Evolutionary conservation across 2,888 invertebrate species (phyloP).

Genomic region (Neoitamus cyanurus): DNA sequence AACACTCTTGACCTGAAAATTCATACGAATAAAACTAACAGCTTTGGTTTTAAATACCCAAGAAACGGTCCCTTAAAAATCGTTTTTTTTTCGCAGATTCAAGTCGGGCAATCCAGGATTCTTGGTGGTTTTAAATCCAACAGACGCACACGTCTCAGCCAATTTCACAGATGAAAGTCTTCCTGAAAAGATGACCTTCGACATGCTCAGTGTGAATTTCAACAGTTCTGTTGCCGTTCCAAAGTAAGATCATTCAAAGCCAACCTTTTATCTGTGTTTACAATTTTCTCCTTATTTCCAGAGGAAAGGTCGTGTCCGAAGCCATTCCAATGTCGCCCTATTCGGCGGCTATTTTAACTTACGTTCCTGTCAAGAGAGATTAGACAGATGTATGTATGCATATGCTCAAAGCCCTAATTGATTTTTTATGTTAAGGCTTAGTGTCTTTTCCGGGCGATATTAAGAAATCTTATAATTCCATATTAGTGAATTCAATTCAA

Average conservation of each 20-base stretch:
- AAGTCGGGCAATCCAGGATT: conserved; percentile 81
- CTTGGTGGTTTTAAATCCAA: conserved; percentile 78
- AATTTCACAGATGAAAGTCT: conserved; percentile 70
- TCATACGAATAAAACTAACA: neutral
- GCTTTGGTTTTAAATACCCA: neutral
- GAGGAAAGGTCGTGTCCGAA: conserved; percentile 70
- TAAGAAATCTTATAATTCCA: neutral
- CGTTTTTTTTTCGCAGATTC: conserved; percentile 68
- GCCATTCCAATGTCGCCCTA: conserved; percentile 72
- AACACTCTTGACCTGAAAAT: neutral
- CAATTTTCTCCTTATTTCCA: conserved; percentile 61
- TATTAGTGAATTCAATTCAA: neutral
- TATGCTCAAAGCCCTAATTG: neutral
- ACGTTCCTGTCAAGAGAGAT: conserved; percentile 70
- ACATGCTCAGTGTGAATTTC: conserved; percentile 70
- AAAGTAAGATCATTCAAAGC: conserved; percentile 55
- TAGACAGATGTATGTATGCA: neutral
- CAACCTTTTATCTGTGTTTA: neutral
- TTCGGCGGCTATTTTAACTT: conserved; percentile 76
- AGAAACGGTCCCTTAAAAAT: neutral
- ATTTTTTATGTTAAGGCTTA: neutral
- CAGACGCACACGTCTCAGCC: conserved; percentile 66
- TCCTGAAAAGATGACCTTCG: conserved; percentile 73
- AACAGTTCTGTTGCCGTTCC: conserved; percentile 55
- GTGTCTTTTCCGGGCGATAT: neutral